phyloP scores from a whole-genome alignment of 2,113 vertebrate genomes.

The Heterochromis multidens region DNA sequence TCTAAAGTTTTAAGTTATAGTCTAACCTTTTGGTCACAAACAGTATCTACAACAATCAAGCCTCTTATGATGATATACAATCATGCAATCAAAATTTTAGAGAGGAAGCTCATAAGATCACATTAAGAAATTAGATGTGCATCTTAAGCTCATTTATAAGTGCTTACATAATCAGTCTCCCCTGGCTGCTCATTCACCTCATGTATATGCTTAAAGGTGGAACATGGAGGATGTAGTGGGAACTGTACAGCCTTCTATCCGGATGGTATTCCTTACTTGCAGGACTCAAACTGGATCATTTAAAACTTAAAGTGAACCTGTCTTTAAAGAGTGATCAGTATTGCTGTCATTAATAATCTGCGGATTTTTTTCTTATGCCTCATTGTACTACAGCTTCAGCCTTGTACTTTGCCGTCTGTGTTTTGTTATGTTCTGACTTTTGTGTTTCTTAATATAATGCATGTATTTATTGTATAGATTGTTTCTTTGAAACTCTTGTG shows the following conservation, averaged over 20 bases:
- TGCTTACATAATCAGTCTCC: background rate
- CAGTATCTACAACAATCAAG: background rate
- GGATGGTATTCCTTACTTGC: background rate
- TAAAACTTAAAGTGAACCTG: background rate
- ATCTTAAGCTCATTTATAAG: background rate
- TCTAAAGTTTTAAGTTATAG: background rate
- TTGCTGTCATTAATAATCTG: background rate
- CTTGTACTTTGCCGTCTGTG: background rate
- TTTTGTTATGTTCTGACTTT: too few relatives aligned
- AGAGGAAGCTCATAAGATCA: background rate
- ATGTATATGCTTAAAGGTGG: too few relatives aligned
- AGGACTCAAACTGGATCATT: too few relatives aligned
- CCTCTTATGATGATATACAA: background rate
- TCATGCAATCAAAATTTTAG: background rate
- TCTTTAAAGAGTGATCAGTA: accelerated
- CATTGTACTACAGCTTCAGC: background rate
- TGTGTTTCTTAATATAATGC: background rate
- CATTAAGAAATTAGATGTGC: background rate
- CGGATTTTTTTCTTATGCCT: background rate
- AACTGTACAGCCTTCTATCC: too few relatives aligned
- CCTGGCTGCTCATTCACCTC: background rate
- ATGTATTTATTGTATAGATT: background rate
- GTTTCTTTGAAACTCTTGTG: background rate
- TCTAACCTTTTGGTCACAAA: background rate
- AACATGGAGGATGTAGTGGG: too few relatives aligned